phyloP scores from a whole-genome alignment of 2,888 invertebrate species.

The Hypolimnas misippus region DNA sequence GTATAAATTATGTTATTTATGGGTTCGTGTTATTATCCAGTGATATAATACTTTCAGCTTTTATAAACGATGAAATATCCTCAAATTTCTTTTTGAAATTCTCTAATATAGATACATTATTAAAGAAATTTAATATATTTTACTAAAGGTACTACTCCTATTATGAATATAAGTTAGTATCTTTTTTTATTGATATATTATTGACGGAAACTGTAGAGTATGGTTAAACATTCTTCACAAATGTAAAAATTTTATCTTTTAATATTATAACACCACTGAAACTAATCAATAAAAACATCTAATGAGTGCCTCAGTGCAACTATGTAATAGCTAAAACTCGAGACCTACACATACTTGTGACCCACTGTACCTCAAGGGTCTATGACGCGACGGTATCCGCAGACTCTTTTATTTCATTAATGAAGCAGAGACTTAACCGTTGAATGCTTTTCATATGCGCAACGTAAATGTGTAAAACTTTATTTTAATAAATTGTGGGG shows the following conservation, averaged over 20 bases:
- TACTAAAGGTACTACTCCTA: no score
- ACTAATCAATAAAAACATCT: conserved; percentile 1
- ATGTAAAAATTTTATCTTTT: no score
- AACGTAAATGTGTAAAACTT: conserved; percentile 27
- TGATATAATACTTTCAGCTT: conserved; percentile 18
- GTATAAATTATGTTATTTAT: conserved; percentile 34
- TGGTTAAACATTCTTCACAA: no score
- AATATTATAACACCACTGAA: background rate
- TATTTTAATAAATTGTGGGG: conserved; percentile 25
- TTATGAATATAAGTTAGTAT: no score
- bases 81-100: background rate
- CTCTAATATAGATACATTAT: background rate
- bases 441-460: conserved; percentile 24
- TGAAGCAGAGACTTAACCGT: conserved; percentile 32
- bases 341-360: conserved; percentile 29
- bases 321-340: conserved; percentile 23
- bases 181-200: no score
- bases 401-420: conserved; percentile 37
- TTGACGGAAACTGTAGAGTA: no score
- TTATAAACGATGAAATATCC: background rate
- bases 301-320: background rate
- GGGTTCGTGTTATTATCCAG: conserved; percentile 16
- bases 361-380: conserved; percentile 31
- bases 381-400: conserved; percentile 33
- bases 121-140: background rate